Percentiles rank a stretch among this genome's conserved stretches.
Conservation (phyloP, 1,140 invertebrate species). For the Apis cerana region DNA sequence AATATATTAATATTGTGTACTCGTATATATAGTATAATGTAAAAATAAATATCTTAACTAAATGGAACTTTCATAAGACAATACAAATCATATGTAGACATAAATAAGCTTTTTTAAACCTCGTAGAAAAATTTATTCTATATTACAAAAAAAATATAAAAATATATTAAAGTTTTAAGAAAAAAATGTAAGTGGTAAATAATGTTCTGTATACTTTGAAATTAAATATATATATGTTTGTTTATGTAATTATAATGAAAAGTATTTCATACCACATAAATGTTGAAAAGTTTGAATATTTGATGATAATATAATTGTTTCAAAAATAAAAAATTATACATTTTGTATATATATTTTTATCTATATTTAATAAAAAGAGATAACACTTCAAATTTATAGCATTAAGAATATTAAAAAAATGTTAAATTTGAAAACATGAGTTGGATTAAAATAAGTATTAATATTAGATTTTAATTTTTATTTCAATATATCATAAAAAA, state of each 20-base stretch:
- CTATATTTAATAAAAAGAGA: constrained; percentile 51
- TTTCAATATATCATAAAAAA: constrained; percentile 59
- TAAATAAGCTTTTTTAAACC: constrained; percentile 26
- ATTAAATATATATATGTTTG: constrained; percentile 31
- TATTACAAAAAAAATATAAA: constrained; percentile 46
- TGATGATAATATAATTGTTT: constrained; percentile 18
- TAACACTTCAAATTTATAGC: neutral
- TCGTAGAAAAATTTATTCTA: constrained; percentile 43
- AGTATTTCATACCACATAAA: neutral
- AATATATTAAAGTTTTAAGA: constrained; percentile 46
- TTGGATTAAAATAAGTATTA: neutral
- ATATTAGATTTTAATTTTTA: constrained; percentile 46
- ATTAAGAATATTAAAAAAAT: neutral
- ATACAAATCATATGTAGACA: constrained; percentile 50
- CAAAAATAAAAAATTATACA: constrained; percentile 14
- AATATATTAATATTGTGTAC: no score
- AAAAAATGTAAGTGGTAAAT: constrained; percentile 44
- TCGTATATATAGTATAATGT: no score
- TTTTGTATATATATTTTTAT: constrained; percentile 51
- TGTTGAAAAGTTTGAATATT: constrained; percentile 19
- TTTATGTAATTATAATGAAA: constrained; percentile 38
- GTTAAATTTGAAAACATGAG: constrained; percentile 3
- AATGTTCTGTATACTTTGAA: constrained; percentile 34
- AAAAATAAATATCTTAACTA: constrained; percentile 29
- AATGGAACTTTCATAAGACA: constrained; percentile 55